Evolutionary conservation across 2,888 invertebrate genomes (phyloP), one percentile per base, ranked within the genome.

Genomic region (Drosophila limbata): DNA sequence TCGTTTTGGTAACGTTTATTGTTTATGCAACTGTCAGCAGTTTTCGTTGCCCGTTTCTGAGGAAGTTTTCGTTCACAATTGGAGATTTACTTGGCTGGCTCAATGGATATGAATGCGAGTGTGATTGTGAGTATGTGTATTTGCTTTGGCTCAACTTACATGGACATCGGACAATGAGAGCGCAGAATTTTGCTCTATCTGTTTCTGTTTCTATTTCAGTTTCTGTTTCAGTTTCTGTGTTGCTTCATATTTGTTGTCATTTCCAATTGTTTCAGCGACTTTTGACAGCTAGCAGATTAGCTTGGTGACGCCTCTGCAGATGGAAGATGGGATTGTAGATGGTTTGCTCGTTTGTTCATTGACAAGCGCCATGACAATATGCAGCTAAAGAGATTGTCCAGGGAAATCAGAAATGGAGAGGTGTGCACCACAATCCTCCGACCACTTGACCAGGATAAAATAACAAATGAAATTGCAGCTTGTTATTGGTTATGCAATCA

Each of bases 21-120:
- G 86, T 84, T 84, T 84, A 86, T 84, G 84, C 86, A 84, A 86
- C 84, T 84, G 84, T 84, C 84, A 84, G 84, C 84, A 86, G 86
- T 84, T 84, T 86, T 86, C 77, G 72, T 68, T 65, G 45, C 33
- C 59, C 73, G 59, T 51, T 74, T 53, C 75, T 70, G 70, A 73
- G 69, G 19, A 77, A 82, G 69, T 73, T 73, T 71, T 71, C 78
- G 60, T 57, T 65, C 59, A 75, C 70, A 73, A 77, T 74, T 77
- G 69, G 57, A 74, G 77, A 73, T 73, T 73, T 73, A 72, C 69
- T 79, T 62, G 69, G 47, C 53, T 59, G 44, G 48, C 47, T 65
- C 31, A 53, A 57, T 47, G 57, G 45, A 15, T 57, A 47, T 57
- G 55, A 31, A 55, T 63, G 35, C 37, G 28, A 37, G 48, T 42